Conservation (phyloP, 1,140 invertebrate species). For the Ditylenchus dipsaci region DNA sequence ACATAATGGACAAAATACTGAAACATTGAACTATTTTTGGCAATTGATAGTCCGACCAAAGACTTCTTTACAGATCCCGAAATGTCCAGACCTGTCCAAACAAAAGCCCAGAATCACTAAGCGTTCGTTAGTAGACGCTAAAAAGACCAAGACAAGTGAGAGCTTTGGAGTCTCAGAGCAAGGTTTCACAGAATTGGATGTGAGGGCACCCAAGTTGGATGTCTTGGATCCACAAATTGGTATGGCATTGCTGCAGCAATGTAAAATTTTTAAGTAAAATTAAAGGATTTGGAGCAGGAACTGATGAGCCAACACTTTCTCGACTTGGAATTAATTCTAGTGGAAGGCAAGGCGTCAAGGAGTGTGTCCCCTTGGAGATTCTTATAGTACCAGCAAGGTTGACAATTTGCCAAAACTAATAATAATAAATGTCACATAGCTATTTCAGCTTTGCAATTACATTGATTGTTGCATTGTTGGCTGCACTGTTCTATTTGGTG, state of each 20-base stretch:
- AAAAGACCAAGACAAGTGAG: conserved; percentile 13
- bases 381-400: not conserved
- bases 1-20: no score
- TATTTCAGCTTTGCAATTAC: no score
- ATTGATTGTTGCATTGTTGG: no score
- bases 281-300: not conserved
- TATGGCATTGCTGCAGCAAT: not conserved
- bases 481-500: no score
- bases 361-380: not conserved
- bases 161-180: not conserved
- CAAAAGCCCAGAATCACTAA: conserved; percentile 33
- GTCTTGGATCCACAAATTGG: conserved; percentile 46
- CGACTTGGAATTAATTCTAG: not conserved
- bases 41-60: no score
- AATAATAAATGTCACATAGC: no score
- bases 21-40: no score
- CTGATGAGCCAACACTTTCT: not conserved
- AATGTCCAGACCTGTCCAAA: conserved; percentile 48
- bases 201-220: conserved; percentile 39
- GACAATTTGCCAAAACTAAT: no score
- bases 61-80: conserved; percentile 43
- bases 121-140: conserved; percentile 8
- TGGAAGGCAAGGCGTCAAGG: not conserved
- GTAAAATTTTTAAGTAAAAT: not conserved
- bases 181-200: conserved; percentile 40